Conservation (phyloP, 1,140 invertebrate genomes). For the Vanessa tameamea region DNA sequence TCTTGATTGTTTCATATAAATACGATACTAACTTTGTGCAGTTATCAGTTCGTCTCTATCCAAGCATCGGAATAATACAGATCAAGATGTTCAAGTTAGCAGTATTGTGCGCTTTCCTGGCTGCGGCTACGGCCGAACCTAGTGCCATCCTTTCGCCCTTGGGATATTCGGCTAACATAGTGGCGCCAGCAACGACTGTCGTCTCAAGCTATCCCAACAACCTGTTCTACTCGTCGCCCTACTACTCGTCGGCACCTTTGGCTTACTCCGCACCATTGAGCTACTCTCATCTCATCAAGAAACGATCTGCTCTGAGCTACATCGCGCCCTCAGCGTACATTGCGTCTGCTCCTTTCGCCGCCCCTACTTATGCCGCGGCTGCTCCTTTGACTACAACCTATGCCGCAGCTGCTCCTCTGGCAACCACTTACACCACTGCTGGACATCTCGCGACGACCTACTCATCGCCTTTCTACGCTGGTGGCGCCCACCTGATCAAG, state of each 20-base stretch:
- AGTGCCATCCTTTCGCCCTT: slow-evolving; percentile 32
- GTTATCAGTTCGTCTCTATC: slow-evolving; percentile 6
- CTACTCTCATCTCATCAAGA: slow-evolving; percentile 62
- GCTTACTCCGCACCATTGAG: slow-evolving; percentile 40
- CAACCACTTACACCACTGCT: slow-evolving; percentile 22
- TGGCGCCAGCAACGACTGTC: slow-evolving; percentile 31
- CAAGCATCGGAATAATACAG: slow-evolving; percentile 23
- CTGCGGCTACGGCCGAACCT: slow-evolving; percentile 21
- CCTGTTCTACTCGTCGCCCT: slow-evolving; percentile 49
- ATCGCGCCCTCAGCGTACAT: slow-evolving; percentile 40
- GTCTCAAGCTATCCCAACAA: slow-evolving; percentile 48
- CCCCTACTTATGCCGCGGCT: neutral
- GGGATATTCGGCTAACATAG: slow-evolving; percentile 56
- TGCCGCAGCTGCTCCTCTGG: slow-evolving; percentile 39
- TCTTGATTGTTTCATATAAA: slow-evolving; percentile 36
- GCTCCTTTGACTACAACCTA: slow-evolving; percentile 35
- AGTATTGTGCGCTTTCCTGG: slow-evolving; percentile 34
- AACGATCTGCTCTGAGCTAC: slow-evolving; percentile 48
- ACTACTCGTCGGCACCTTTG: slow-evolving; percentile 36
- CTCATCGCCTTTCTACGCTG: slow-evolving; percentile 39
- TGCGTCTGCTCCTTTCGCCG: neutral
- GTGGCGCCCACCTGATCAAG: slow-evolving; percentile 53
- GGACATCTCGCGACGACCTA: slow-evolving; percentile 32
- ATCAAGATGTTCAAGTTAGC: slow-evolving; percentile 38
- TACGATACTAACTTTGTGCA: slow-evolving; percentile 13